Percentiles rank a stretch among this genome's conserved stretches.
Conservation (phyloP, 53 echinoderm and acorn worm species). For the Antedon mediterranea region DNA sequence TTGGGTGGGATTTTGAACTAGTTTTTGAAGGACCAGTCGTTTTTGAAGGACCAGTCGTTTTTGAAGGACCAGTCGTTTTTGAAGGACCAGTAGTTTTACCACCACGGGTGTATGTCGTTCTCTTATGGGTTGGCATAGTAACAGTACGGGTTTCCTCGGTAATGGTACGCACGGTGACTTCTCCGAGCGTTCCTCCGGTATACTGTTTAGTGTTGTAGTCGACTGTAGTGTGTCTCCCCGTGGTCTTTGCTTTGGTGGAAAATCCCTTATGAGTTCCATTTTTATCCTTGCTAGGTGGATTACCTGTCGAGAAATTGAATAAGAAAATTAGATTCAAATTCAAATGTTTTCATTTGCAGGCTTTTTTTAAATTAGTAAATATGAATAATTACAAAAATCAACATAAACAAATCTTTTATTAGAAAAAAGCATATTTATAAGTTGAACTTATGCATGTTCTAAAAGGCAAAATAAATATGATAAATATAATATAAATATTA, state of each 20-base stretch:
- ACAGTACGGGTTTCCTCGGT: constrained; percentile 73
- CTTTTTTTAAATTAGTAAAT: no score
- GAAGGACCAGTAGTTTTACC: neutral
- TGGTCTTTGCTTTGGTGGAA: constrained; percentile 32
- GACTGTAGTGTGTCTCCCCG: constrained; percentile 43
- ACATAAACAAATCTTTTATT: no score
- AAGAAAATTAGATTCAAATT: no score
- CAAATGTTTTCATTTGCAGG: no score
- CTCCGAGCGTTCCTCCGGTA: constrained; percentile 37
- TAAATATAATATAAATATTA: no score
- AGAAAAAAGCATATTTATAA: no score
- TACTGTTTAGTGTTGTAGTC: constrained; percentile 36
- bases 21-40: no score
- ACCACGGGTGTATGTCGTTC: constrained; percentile 11
- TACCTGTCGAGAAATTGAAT: no score
- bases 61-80: neutral
- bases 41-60: no score
- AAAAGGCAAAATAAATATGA: no score
- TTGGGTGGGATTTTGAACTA: neutral
- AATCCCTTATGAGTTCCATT: constrained; percentile 21
- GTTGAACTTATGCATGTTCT: no score
- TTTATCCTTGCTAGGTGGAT: neutral
- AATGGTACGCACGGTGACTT: constrained; percentile 69
- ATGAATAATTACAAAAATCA: no score
- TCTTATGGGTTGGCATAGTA: constrained; percentile 43